Evolutionary conservation across 1,140 invertebrate genomes (phyloP).

Genomic region (Dendroctonus valens): DNA sequence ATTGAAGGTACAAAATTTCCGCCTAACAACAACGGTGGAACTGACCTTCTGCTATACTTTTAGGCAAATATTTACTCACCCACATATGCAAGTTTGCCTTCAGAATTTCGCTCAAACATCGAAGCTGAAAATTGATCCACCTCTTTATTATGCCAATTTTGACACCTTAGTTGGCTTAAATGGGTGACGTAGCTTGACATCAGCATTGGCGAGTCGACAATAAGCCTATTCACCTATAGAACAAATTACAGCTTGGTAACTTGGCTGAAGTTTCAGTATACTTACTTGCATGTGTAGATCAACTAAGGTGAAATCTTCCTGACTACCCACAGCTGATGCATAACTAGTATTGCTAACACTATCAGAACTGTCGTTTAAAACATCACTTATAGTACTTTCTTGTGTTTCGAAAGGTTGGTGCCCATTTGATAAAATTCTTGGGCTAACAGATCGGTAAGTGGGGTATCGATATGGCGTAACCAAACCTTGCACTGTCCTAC

Average conservation of each 20-base stretch:
- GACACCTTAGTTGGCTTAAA: conserved; percentile 78
- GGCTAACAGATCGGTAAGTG: conserved; percentile 39
- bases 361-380: conserved; percentile 58
- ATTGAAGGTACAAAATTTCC: conserved; percentile 63
- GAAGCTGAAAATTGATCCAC: conserved; percentile 71
- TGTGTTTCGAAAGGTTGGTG: conserved; percentile 5
- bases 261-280: background rate
- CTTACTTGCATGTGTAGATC: conserved; percentile 90
- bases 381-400: conserved; percentile 36
- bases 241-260: background rate
- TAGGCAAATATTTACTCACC: conserved; percentile 54
- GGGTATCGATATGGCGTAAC: conserved; percentile 46
- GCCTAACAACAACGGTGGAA: conserved; percentile 48
- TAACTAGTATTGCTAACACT: conserved; percentile 84
- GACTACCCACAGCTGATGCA: conserved; percentile 89
- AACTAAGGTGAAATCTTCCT: conserved; percentile 88
- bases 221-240: conserved; percentile 55
- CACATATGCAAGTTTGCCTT: conserved; percentile 73
- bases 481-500: conserved; percentile 42
- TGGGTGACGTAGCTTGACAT: conserved; percentile 95
- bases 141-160: conserved; percentile 72
- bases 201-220: conserved; percentile 86
- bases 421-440: conserved; percentile 26
- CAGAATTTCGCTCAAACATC: conserved; percentile 70
- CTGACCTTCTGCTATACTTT: background rate